Evolutionary conservation across 2,888 invertebrate genomes (phyloP), one percentile per base, ranked within the genome.

Genomic region (Serrognathus titanus): DNA sequence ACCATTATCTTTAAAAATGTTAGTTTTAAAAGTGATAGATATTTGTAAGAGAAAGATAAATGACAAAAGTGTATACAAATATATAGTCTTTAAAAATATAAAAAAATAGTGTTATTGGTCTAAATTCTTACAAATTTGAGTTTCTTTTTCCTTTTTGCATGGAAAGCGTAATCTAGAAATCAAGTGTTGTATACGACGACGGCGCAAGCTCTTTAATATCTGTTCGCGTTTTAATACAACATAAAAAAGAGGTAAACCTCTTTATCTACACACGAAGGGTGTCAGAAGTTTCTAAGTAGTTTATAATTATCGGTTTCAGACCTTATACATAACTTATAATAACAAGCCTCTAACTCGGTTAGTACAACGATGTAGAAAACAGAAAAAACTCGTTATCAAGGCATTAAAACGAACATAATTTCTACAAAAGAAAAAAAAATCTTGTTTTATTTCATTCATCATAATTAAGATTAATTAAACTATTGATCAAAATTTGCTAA

Each of bases 271-370:
- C 68, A 65, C 69, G 69, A 65, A 63, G 69, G 61, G 68, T 69
- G 70, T 70, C 70, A 71, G 70, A 70, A 69, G 68, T 63, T 66
- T 71, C 69, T 71, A 73, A 73, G 72, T 70, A 70, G 68, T 71
- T 72, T 73, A 73, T 73, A 73, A 73, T 73, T 73, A 70, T 61
- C 63, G 65, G 69, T 65, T 72, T 63, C 62, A 63, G 59, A 60
- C 62, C 53, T 55, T 55, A 31, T 31, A 31, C 61, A 66, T 63
- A 67, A 65, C 60, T 64, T 62, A 60, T 67, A 67, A 68, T 68
- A 67, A 68, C 63, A 62, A 65, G 65, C 52, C 48, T 52, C 48
- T 39, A 43, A 55, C 50, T 54, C 45, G 12, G 53, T 50, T 59
- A 55, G 56, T 59, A 40, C 50, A 53, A 49, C 43, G 45, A 53